These are phyloP conservation scores for Gymnarchus niloticus DNA, from an alignment of 2,113 vertebrate species.

Conservation along the genomic window DNA sequence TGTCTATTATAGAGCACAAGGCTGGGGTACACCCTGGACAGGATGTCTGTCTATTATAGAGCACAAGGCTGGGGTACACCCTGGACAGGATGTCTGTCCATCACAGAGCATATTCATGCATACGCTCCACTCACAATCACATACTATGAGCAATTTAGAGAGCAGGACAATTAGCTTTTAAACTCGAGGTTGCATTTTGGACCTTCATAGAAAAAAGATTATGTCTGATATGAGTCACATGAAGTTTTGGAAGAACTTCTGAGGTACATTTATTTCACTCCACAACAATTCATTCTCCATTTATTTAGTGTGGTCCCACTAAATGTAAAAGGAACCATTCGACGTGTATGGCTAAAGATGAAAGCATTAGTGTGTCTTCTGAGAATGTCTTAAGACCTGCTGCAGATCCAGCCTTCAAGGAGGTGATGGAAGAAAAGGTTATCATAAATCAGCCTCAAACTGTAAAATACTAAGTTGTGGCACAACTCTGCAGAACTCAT, in stretches of 20 bases:
- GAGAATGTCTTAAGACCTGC: not conserved
- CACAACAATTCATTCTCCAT: not conserved
- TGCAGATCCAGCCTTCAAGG: not conserved
- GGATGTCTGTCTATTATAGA: too few relatives aligned
- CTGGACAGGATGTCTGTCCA: not conserved
- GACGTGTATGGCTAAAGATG: not conserved
- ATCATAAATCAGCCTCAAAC: slow-evolving; percentile 37
- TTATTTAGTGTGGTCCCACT: not conserved
- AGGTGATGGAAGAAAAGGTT: slow-evolving; percentile 15
- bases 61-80: not conserved
- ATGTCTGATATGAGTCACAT: not conserved
- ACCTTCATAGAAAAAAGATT: not conserved
- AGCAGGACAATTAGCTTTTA: not conserved
- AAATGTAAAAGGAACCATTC: not conserved
- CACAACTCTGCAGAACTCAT: slow-evolving; percentile 49
- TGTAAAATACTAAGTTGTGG: slow-evolving; percentile 28
- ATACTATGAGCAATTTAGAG: not conserved
- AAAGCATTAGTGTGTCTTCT: not conserved
- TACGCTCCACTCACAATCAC: not conserved
- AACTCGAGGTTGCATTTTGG: not conserved
- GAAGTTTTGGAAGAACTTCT: not conserved
- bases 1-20: too few relatives aligned
- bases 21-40: too few relatives aligned
- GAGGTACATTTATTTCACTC: not conserved
- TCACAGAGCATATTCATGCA: not conserved